Conservation (phyloP, 2,888 invertebrate genomes). For the Agrotis exclamationis region DNA sequence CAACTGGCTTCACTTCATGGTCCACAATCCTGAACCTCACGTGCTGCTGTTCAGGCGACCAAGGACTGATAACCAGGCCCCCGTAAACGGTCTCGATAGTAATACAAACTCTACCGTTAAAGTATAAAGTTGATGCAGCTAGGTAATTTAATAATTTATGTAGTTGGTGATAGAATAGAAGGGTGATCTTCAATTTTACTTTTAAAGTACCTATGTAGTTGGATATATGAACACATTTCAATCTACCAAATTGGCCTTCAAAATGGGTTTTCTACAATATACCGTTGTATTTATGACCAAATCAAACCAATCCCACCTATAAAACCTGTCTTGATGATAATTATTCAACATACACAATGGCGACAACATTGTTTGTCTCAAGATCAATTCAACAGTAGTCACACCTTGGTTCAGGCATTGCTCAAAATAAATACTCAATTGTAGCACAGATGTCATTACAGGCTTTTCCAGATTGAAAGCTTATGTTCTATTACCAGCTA, state of each 20-base stretch:
- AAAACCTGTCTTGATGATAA: too few relatives aligned
- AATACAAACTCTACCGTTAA: conserved; percentile 78
- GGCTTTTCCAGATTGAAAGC: background rate
- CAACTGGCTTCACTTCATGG: conserved; percentile 96
- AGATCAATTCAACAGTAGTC: too few relatives aligned
- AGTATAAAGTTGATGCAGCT: conserved; percentile 72
- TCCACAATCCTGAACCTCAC: conserved; percentile 97
- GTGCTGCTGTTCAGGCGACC: conserved; percentile 95
- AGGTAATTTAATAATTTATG: conserved; percentile 49
- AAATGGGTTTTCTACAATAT: background rate
- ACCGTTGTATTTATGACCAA: too few relatives aligned
- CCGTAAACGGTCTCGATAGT: conserved; percentile 79
- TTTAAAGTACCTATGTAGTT: conserved; percentile 7
- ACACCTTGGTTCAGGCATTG: background rate
- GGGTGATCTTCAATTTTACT: conserved; percentile 5
- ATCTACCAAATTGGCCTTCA: background rate
- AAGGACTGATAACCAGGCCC: conserved; percentile 76
- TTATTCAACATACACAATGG: too few relatives aligned
- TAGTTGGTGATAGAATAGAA: conserved; percentile 38
- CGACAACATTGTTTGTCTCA: too few relatives aligned
- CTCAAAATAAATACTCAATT: background rate
- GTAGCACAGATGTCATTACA: background rate
- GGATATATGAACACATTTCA: background rate
- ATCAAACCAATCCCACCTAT: too few relatives aligned
- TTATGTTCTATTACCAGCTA: conserved; percentile 39